Conservation (phyloP, 1,140 invertebrate species). For the Nilaparvata lugens region DNA sequence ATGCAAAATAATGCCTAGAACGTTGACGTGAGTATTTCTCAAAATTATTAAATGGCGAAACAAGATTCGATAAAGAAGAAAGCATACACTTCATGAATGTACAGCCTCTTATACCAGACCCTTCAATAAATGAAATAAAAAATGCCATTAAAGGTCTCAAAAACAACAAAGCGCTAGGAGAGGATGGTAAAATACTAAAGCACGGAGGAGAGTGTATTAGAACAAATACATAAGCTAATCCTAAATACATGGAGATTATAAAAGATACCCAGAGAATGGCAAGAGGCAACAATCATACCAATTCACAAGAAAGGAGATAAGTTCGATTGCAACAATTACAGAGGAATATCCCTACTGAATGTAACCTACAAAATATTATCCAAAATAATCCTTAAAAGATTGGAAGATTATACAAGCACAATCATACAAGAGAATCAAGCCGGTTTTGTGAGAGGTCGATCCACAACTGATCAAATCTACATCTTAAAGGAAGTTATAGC, state of each 20-base stretch:
- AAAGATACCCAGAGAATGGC: slow-evolving; percentile 15
- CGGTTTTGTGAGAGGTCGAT: neutral
- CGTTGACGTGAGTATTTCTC: neutral
- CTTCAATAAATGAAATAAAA: slow-evolving; percentile 4
- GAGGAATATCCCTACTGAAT: slow-evolving; percentile 15
- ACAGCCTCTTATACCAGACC: neutral
- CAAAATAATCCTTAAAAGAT: neutral
- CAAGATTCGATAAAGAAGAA: neutral
- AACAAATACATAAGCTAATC: neutral
- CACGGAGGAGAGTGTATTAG: neutral
- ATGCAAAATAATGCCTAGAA: no score
- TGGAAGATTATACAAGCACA: neutral
- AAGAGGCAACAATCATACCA: slow-evolving; percentile 6
- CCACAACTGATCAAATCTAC: slow-evolving; percentile 6
- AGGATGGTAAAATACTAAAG: slow-evolving; percentile 8
- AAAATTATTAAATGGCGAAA: neutral
- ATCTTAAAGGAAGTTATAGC: slow-evolving; percentile 2
- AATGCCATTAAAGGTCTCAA: slow-evolving; percentile 3
- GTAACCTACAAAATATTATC: slow-evolving; percentile 15
- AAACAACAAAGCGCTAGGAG: neutral
- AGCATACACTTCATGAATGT: neutral
- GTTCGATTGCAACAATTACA: slow-evolving; percentile 19
- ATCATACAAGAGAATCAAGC: slow-evolving; percentile 3
- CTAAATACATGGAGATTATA: slow-evolving; percentile 11
- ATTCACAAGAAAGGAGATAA: slow-evolving; percentile 20